These are phyloP conservation scores for Heterocephalus glaber DNA, from an alignment of 2,113 vertebrate species.

Conservation along the genomic window DNA sequence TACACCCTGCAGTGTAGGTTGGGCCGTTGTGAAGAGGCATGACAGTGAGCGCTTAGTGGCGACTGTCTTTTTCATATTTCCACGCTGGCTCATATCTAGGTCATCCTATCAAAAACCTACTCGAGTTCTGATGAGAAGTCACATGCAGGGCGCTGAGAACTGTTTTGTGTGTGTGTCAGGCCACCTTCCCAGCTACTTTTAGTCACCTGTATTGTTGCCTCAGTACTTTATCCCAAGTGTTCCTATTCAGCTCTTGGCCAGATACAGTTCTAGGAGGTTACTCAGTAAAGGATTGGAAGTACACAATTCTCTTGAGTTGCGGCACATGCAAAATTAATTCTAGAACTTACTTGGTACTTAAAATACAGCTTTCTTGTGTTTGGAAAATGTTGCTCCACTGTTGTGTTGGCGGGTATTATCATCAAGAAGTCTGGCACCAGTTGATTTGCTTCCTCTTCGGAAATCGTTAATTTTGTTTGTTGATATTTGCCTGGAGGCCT, in stretches of 20 bases:
- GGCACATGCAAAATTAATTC: not conserved
- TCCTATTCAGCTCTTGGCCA: not conserved
- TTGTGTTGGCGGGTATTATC: not conserved
- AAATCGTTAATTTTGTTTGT: conserved; percentile 18
- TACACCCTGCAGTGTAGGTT: not conserved
- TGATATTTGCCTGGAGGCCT: not conserved
- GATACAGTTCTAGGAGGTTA: not conserved
- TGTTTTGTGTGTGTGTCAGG: not conserved
- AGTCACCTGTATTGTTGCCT: not conserved
- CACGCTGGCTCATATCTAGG: not conserved
- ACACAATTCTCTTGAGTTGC: not conserved
- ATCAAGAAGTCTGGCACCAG: not conserved
- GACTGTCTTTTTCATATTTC: not conserved
- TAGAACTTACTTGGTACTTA: not conserved
- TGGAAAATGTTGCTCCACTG: not conserved
- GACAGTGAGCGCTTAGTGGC: not conserved
- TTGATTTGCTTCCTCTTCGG: not conserved
- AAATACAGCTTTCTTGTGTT: not conserved
- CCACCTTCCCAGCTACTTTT: not conserved
- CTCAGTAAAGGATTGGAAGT: not conserved
- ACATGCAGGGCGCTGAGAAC: not conserved
- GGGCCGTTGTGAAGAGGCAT: not conserved
- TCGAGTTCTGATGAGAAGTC: not conserved
- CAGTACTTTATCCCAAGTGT: not conserved
- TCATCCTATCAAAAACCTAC: not conserved